phyloP scores from a whole-genome alignment of 2,888 invertebrate species.

The Acrocera orbiculus region DNA sequence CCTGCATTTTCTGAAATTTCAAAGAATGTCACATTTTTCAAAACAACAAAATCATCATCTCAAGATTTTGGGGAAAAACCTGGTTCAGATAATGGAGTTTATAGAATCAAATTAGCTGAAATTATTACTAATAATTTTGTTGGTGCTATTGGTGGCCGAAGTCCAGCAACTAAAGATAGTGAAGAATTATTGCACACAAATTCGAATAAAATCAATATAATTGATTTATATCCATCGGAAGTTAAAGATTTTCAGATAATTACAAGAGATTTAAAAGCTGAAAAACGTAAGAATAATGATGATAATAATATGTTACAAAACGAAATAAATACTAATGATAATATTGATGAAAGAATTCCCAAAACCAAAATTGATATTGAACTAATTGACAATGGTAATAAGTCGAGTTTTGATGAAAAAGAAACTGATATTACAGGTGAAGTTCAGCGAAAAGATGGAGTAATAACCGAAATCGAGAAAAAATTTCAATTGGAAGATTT shows the following conservation, averaged over 20 bases:
- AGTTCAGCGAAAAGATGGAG: slow-evolving; percentile 27
- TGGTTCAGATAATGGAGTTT: slow-evolving; percentile 22
- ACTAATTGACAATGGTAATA: slow-evolving; percentile 9
- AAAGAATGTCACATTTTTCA: background rate
- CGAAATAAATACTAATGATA: slow-evolving; percentile 11
- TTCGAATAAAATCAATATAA: slow-evolving; percentile 24
- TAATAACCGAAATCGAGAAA: slow-evolving; percentile 30
- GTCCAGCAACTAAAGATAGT: too few relatives aligned
- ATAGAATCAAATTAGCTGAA: slow-evolving; percentile 25
- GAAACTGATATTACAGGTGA: slow-evolving; percentile 21
- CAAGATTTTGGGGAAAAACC: too few relatives aligned
- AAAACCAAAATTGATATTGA: slow-evolving; percentile 14
- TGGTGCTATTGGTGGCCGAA: slow-evolving; percentile 12
- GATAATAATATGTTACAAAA: slow-evolving; percentile 12
- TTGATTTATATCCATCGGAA: slow-evolving; percentile 26
- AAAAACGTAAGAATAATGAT: slow-evolving; percentile 12
- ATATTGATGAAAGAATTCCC: slow-evolving; percentile 9
- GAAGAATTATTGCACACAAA: slow-evolving; percentile 15
- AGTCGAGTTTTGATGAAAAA: slow-evolving; percentile 2
- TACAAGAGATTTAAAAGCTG: slow-evolving; percentile 21
- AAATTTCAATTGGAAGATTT: slow-evolving; percentile 25
- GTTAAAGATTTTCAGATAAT: slow-evolving; percentile 24
- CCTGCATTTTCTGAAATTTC: background rate
- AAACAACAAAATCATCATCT: too few relatives aligned
- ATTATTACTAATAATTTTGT: slow-evolving; percentile 19